phyloP scores from a whole-genome alignment of 2,797 vertebrate genomes.

The Tachyglossus aculeatus region DNA sequence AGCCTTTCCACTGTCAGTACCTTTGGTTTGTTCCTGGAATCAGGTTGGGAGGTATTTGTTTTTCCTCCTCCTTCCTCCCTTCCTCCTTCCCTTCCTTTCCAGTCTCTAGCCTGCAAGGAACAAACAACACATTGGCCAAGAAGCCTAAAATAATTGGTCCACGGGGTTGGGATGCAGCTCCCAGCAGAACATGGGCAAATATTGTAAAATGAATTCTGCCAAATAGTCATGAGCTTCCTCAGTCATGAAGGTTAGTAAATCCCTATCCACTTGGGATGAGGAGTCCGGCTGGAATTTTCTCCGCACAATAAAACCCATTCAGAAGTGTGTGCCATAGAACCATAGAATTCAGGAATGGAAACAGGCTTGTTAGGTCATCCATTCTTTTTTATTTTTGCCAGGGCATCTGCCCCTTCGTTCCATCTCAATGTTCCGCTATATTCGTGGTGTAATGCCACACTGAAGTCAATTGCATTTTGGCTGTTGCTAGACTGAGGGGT shows the following conservation, averaged over 20 bases:
- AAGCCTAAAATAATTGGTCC: constrained; percentile 57
- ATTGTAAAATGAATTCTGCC: constrained; percentile 61
- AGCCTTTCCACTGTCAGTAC: neutral
- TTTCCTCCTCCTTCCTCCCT: neutral
- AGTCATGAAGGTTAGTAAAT: constrained; percentile 65
- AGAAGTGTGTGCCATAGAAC: constrained; percentile 41
- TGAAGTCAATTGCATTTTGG: neutral
- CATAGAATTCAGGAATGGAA: constrained; percentile 36
- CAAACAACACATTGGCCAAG: constrained; percentile 53
- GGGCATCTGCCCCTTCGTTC: neutral
- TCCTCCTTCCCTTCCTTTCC: neutral
- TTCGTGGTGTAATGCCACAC: neutral
- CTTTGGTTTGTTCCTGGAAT: neutral
- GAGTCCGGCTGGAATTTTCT: constrained; percentile 53
- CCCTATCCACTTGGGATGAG: constrained; percentile 58
- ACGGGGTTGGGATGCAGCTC: constrained; percentile 45
- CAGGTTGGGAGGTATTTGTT: neutral
- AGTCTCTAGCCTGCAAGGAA: constrained; percentile 15
- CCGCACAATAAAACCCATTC: constrained; percentile 46
- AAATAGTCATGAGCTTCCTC: constrained; percentile 61
- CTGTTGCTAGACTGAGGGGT: neutral
- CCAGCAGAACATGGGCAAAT: constrained; percentile 69
- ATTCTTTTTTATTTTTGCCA: neutral
- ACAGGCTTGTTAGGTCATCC: constrained; percentile 17
- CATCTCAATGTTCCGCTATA: neutral